Evolutionary conservation across 2,113 vertebrate species (phyloP).

Genomic region (Speoplatyrhinus poulsoni): DNA sequence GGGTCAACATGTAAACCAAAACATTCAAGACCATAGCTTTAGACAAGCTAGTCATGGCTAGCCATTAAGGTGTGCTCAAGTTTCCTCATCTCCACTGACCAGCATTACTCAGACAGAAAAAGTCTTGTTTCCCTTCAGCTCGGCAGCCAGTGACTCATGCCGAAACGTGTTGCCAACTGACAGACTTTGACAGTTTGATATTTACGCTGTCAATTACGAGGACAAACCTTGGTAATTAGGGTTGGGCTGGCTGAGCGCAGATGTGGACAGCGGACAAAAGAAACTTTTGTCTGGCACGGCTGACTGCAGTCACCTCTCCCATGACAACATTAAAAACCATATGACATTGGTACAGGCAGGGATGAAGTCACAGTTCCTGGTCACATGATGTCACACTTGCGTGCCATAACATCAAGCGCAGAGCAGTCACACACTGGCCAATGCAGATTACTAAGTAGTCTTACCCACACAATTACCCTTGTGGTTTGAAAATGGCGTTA

Average conservation of each 20-base stretch:
- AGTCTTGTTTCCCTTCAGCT: conserved; percentile 58
- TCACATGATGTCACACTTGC: conserved; percentile 49
- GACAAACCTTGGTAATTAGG: conserved; percentile 70
- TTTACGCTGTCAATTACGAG: conserved; percentile 71
- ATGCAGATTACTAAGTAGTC: no score
- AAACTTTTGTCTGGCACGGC: conserved; percentile 68
- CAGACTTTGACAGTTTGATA: conserved; percentile 74
- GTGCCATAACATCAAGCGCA: conserved; percentile 26
- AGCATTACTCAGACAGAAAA: conserved; percentile 27
- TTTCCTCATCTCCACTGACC: conserved; percentile 17
- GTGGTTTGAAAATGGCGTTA: no score
- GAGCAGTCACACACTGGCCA: no score
- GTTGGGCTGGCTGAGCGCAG: conserved; percentile 64
- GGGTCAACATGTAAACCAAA: no score
- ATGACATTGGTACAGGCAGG: conserved; percentile 32
- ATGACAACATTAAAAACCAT: conserved; percentile 49
- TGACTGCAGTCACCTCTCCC: conserved; percentile 52
- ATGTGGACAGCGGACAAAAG: conserved; percentile 69
- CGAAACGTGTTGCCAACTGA: conserved; percentile 62
- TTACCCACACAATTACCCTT: no score
- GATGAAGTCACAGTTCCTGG: neutral
- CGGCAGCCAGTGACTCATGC: conserved; percentile 62
- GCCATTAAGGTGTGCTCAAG: conserved; percentile 23
- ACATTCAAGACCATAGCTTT: neutral
- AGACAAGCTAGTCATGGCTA: neutral